A percentile compares a stretch with the other conserved stretches of the same genome.
phyloP scores from a whole-genome alignment of 2,113 vertebrate species.

The Neoarius graeffei region DNA sequence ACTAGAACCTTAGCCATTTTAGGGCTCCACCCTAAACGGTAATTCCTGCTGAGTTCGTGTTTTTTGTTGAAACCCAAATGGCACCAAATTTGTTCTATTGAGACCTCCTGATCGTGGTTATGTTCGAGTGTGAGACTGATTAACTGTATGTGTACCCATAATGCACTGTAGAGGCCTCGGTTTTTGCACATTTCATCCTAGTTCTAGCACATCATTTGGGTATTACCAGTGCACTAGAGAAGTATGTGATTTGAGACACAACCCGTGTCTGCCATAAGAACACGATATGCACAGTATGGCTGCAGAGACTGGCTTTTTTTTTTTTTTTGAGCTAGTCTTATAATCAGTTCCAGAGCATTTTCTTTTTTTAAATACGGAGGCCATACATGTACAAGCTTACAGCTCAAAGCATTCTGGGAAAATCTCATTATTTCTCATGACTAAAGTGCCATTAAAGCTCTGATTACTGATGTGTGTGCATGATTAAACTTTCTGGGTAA shows the following conservation, averaged over 20 bases:
- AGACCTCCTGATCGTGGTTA: background rate
- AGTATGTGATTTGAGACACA: background rate
- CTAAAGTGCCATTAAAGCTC: slow-evolving; percentile 65
- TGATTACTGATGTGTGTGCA: slow-evolving; percentile 67
- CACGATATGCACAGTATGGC: background rate
- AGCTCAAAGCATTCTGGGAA: slow-evolving; percentile 8
- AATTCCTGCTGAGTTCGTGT: background rate
- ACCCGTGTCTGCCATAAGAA: background rate
- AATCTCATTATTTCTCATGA: slow-evolving; percentile 33
- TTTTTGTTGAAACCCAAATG: background rate
- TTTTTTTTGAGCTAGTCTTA: background rate
- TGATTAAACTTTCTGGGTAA: slow-evolving; percentile 68
- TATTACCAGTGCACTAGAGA: background rate
- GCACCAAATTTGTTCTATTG: background rate
- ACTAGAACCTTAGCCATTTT: background rate
- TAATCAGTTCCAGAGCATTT: slow-evolving; percentile 14
- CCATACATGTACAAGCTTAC: background rate
- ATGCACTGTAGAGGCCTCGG: background rate
- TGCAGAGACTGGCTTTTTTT: background rate
- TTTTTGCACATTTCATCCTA: background rate
- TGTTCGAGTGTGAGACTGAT: background rate
- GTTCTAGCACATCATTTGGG: background rate
- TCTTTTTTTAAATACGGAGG: background rate
- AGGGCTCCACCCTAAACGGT: background rate
- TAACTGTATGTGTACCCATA: background rate